Percentiles rank a stretch among this genome's conserved stretches.
Evolutionary conservation across 92 coral and sea anemone genomes (phyloP).

Genomic region (Bergia puertoricense): DNA sequence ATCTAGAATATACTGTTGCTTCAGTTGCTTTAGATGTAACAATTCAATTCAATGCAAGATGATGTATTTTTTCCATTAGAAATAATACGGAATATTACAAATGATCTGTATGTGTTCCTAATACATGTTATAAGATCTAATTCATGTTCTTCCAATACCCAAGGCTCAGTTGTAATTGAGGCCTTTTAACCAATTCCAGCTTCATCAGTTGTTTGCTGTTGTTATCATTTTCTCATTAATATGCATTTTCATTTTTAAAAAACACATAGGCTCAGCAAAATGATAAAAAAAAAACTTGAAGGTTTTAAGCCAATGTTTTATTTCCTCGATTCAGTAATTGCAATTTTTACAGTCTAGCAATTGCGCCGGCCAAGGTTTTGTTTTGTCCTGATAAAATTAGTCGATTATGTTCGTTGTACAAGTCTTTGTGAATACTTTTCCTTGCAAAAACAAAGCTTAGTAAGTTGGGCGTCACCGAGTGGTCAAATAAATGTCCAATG

Average conservation of each 20-base stretch:
- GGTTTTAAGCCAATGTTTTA: not conserved
- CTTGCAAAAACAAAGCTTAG: not conserved
- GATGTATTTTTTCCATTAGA: too few relatives aligned
- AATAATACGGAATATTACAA: too few relatives aligned
- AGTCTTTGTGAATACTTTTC: not conserved
- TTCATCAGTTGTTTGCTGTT: not conserved
- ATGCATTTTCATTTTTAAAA: not conserved
- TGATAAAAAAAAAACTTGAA: too few relatives aligned
- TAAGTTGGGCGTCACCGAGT: too few relatives aligned
- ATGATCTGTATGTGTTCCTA: too few relatives aligned
- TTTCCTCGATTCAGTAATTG: not conserved
- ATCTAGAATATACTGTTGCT: too few relatives aligned
- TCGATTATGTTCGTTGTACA: not conserved
- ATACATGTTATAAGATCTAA: too few relatives aligned
- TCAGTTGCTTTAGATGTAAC: too few relatives aligned
- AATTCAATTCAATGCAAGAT: too few relatives aligned
- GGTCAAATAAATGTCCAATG: too few relatives aligned
- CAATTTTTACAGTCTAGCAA: not conserved
- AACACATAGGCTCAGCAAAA: not conserved
- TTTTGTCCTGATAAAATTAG: not conserved
- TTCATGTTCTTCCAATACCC: too few relatives aligned
- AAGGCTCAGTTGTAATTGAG: not conserved
- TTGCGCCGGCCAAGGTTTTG: not conserved
- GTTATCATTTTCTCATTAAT: not conserved
- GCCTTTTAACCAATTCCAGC: not conserved